Evolutionary conservation across 2,113 vertebrate species (phyloP), one percentile per base, ranked within the genome.

Genomic region (Myotis lucifugus): DNA sequence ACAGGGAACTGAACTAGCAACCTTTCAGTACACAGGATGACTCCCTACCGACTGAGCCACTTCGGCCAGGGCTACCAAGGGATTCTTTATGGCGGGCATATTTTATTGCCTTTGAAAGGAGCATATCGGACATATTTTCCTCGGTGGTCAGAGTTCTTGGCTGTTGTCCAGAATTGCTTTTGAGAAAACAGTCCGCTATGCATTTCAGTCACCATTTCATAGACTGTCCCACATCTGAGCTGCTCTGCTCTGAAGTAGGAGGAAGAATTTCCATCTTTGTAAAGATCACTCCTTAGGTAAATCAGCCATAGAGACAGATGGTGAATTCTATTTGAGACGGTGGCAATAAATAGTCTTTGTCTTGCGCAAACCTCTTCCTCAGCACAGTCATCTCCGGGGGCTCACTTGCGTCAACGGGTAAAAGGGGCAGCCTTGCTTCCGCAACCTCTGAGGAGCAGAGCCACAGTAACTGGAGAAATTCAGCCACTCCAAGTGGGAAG

Each of bases 371-470:
- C 32, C 18, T 88, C 52, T 70, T 52, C 37, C 93, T 79, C 46
- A 67, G 59, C 73, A 78, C 34, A 64, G 82, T 96, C 95, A 96
- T 92, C 77, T 96, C 92, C 61, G 94, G 69, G 81, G 93, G 69
- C 64, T 94, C 83, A 73, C 73, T 86, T 96, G 64, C 79, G 74
- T 97, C 96, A 96, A 91, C 54, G 96, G 96, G 93, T 96, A 90
- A 84, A 95, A 96, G 90, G 89, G 94, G 70, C 78, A 85, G 29
- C 37, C n/a, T 93, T 78, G 40, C 79, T 95, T 95, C 82, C 1
- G 8, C 69, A 90, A 48, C 32, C 78, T 83, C 50, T 1, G 32
- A 93, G 37, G 74, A 96, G n/a, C 81, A 23, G 18, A 92, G 67
- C 72, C 70, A 73, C 82, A 19, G n/a, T n/a, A 70, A 72, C 69